Base-by-base conservation (phyloP, 2,797 vertebrate species). In the Lindbergichthys nudifrons region DNA sequence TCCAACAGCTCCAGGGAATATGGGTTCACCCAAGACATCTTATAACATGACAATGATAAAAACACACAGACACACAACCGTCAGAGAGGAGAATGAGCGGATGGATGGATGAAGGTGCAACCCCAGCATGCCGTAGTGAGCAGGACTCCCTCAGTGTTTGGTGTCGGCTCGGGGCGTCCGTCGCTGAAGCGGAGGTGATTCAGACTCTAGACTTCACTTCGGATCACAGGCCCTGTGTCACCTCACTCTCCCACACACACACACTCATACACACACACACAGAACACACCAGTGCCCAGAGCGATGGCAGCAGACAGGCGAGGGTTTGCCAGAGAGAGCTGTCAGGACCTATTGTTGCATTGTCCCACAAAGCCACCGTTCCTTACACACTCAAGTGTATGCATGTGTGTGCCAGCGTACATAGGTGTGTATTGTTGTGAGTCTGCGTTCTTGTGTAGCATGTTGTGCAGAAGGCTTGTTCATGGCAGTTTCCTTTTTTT, bases 161-260 rank as follows among this genome's bases (percentile, higher is more conserved):
- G 75, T 84, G 86, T 84, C 60, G 58, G 83, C 84, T 84, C 73
- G 72, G 86, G 81, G 84, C 73, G 26, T 77, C 63, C 19, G 47
- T 67, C 48, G 56, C 80, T 63, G 73, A 72, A 81, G 83, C 77
- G 51, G 84, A 88, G 90, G 89, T 91, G 88, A 92, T 82, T 91
- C 90, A 89, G 87, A 86, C 68, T 84, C 81, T 54, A 54, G 53
- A 77, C 83, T 84, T 91, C 87, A 54, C 83, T 82, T 82, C 16
- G 50, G 65, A 88, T 92, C 85, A 88, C 70, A 45, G 77, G 5
- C 73, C 30, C 65, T 52, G 68, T 81, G 81, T 87, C 80, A 73
- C 79, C 75, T 13, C 81, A 23, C 73, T 4, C 82, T 60, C 78
- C 46, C 74, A 50, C 67, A 47, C 19, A 42, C 63, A 66, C 70